These are phyloP conservation scores for Crematogaster levior DNA, from an alignment of 2,888 invertebrate species.

Conservation along the genomic window DNA sequence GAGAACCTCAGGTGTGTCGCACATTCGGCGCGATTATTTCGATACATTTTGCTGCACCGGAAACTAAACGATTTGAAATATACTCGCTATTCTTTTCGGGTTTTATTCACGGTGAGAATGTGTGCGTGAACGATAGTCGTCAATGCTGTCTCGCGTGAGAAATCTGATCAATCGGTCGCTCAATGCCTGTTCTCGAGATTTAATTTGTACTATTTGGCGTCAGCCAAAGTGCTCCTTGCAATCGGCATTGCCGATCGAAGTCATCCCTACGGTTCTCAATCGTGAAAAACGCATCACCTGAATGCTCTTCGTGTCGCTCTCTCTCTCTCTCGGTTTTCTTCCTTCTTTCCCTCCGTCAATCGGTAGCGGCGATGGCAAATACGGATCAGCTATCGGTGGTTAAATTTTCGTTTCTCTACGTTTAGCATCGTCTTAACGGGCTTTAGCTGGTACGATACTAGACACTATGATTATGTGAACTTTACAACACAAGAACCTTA, in stretches of 20 bases:
- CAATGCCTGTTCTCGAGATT: conserved; percentile 4
- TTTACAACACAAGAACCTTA: conserved; percentile 85
- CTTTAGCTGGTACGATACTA: conserved; percentile 82
- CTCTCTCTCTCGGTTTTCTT: background rate
- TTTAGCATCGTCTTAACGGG: conserved; percentile 81
- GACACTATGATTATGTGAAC: conserved; percentile 85
- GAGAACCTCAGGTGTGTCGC: conserved; percentile 15
- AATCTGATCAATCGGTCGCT: conserved; percentile 18
- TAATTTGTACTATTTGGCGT: conserved; percentile 50
- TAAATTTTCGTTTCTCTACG: conserved; percentile 82
- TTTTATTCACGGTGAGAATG: background rate
- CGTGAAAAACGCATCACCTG: conserved; percentile 12
- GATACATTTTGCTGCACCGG: background rate
- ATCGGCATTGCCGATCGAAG: background rate
- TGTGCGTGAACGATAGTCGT: conserved; percentile 16
- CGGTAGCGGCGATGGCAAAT: conserved; percentile 82
- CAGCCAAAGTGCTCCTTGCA: conserved; percentile 13
- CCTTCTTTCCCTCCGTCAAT: conserved; percentile 44
- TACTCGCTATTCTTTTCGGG: background rate
- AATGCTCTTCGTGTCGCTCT: background rate
- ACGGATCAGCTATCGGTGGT: conserved; percentile 84
- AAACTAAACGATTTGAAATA: conserved; percentile 10
- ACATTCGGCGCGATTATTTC: conserved; percentile 4
- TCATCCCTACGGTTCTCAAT: conserved; percentile 14
- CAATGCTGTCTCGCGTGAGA: conserved; percentile 2